Percentiles rank a stretch among this genome's conserved stretches.
phyloP scores from a whole-genome alignment of 2,797 vertebrate genomes.

The Amazonetta brasiliensis region DNA sequence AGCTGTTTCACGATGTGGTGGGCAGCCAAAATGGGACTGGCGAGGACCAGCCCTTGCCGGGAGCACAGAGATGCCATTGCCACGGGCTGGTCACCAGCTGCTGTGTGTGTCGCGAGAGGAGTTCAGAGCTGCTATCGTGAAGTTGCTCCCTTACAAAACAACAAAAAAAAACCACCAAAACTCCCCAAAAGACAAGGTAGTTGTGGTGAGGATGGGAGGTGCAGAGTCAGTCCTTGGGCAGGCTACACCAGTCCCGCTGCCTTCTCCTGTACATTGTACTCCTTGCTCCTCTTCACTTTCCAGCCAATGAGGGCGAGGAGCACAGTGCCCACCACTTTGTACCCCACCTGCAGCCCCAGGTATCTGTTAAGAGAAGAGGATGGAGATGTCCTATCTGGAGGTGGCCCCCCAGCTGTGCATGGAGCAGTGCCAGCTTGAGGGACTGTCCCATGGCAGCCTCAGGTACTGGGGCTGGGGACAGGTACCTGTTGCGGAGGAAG shows the following conservation, averaged over 20 bases:
- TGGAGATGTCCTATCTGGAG: fast-evolving
- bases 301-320: conserved; percentile 87
- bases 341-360: conserved; percentile 91
- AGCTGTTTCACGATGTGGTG: fast-evolving
- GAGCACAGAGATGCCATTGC: neutral
- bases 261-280: conserved; percentile 89
- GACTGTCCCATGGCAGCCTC: fast-evolving
- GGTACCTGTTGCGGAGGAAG: conserved; percentile 88
- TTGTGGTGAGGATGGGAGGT: neutral
- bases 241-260: conserved; percentile 72
- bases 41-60: neutral
- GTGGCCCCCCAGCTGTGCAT: neutral
- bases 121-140: neutral
- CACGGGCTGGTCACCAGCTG: neutral
- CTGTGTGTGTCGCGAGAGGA: neutral
- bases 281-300: conserved; percentile 89
- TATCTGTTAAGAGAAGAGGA: conserved; percentile 81
- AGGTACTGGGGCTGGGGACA: neutral
- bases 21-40: neutral
- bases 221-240: neutral
- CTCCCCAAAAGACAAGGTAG: neutral
- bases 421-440: neutral
- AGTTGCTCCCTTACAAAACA: neutral
- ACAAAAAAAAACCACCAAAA: neutral
- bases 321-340: conserved; percentile 86